phyloP scores from a whole-genome alignment of 2,113 vertebrate genomes.

The Sprattus sprattus region DNA sequence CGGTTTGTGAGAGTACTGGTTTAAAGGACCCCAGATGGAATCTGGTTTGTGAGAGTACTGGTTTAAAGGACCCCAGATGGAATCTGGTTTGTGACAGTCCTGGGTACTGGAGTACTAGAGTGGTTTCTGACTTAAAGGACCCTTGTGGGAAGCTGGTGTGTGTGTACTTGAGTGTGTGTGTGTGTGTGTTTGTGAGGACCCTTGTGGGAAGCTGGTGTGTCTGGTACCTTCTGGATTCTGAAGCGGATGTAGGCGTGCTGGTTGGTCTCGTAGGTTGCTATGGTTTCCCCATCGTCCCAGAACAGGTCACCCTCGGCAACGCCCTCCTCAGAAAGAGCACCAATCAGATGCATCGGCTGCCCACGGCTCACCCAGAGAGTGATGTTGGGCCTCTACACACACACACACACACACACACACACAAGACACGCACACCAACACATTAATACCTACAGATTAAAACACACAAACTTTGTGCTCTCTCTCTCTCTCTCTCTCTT shows the following conservation, averaged over 20 bases:
- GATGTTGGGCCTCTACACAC: slow-evolving; percentile 71
- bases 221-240: slow-evolving; percentile 70
- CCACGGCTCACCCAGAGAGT: slow-evolving; percentile 71
- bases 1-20: no score
- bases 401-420: slow-evolving; percentile 11
- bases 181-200: no score
- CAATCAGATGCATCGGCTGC: slow-evolving; percentile 75
- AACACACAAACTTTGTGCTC: background rate
- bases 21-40: no score
- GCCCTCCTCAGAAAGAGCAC: slow-evolving; percentile 65
- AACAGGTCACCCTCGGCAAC: slow-evolving; percentile 78
- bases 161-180: no score
- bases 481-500: background rate
- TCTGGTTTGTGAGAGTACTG: no score
- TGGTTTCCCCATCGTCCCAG: slow-evolving; percentile 82
- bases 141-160: no score
- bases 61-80: no score
- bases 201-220: no score
- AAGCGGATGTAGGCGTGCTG: slow-evolving; percentile 79
- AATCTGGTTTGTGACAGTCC: no score
- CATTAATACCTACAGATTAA: background rate
- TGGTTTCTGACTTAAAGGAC: no score
- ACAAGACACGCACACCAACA: slow-evolving; percentile 6
- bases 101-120: no score
- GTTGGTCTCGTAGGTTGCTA: slow-evolving; percentile 75